Evolutionary conservation across 2,113 vertebrate genomes (phyloP).

Genomic region (Hemichromis elongatus): DNA sequence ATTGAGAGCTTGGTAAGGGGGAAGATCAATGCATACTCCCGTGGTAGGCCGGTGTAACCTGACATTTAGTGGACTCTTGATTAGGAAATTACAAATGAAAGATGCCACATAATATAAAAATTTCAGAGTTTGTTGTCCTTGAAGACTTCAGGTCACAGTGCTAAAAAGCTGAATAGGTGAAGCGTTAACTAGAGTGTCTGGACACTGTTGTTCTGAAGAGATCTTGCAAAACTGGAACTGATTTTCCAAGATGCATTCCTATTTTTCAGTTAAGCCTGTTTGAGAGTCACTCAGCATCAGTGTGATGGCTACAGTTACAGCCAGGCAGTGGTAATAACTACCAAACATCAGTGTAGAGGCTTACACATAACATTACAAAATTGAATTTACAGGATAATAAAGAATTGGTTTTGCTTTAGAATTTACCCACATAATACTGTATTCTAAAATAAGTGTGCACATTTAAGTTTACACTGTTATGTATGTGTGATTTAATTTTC

Average conservation of each 20-base stretch:
- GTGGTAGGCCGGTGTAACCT: not conserved
- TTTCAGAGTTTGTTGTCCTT: not conserved
- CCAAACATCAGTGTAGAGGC: no score
- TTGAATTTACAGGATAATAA: no score
- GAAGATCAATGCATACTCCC: not conserved
- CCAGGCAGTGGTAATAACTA: no score
- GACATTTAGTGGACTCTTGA: not conserved
- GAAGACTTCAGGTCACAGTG: not conserved
- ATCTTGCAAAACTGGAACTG: fast-evolving
- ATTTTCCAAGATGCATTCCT: fast-evolving
- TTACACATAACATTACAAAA: no score
- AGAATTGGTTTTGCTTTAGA: no score
- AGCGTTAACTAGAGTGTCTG: fast-evolving
- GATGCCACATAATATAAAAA: not conserved
- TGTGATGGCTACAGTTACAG: no score
- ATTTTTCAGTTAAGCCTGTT: not conserved
- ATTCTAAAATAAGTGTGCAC: no score
- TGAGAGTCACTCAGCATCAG: not conserved
- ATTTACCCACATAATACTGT: no score
- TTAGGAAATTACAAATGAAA: not conserved
- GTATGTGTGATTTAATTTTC: no score
- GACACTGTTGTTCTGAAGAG: not conserved
- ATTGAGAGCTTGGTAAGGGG: not conserved
- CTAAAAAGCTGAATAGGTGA: not conserved
- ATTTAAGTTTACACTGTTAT: no score